Base-by-base conservation (phyloP, 2,797 vertebrate species). In the Lycodopsis pacificus region DNA sequence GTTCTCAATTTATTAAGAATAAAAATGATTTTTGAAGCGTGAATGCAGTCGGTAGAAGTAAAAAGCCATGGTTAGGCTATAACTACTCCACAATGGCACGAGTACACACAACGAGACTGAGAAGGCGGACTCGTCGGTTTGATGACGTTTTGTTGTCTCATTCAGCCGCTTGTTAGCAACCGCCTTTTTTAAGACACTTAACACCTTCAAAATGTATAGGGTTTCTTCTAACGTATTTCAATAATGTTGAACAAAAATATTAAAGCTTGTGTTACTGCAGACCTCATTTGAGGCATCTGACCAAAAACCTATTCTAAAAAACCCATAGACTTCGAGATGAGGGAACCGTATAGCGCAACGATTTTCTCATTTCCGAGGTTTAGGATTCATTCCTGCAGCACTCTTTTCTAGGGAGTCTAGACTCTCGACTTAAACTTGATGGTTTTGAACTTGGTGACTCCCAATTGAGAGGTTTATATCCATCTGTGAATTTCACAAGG, bases 391-490 rank as follows among this genome's bases (percentile, higher is more conserved):
- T 56, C 25, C 53, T 30, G 53, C 11, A 13, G 51, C 53, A 27
- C 25, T 30, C n/a, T 13, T 3, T 53, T 53, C 53, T 4, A 54
- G 49, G 19, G 42, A 48, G 40, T 27, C 34, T 51, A 3, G 67
- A 49, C 22, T 61, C n/a, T 9, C 22, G 1, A 42, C n/a, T 13
- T 42, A 40, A 62, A 40, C 22, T 34, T 56, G n/a, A 17, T 1
- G 14, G 22, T n/a, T 54, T 32, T 71, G 63, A 76, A 82, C 25
- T 15, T 20, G 30, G 7, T 62, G 42, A 46, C 22, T 73, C 17
- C 42, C 27, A 48, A 4, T 4, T 36, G 19, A 49, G 30, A 46
- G 25, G 4, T 56, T 77, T 40, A 10, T 38, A 32, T 53, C 42
- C 22, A 30, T 80, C 61, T 25, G 5, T 61, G 42, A 66, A 22